Conservation (phyloP, 2,888 invertebrate genomes). For the Sarcophaga variegata region DNA sequence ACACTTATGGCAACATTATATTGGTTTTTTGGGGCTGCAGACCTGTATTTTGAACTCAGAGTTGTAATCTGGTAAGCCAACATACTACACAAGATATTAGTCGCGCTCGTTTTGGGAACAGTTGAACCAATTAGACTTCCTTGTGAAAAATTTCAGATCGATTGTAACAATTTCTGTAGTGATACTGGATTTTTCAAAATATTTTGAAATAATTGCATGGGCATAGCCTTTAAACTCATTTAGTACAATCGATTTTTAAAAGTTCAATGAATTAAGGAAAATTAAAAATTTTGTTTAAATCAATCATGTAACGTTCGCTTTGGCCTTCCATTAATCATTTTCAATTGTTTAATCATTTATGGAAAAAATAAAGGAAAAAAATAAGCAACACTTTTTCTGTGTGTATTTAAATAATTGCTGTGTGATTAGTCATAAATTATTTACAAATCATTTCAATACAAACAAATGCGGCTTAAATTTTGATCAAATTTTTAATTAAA, state of each 20-base stretch:
- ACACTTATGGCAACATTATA: no score
- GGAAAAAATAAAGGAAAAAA: background rate
- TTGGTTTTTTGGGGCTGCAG: no score
- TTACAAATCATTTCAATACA: no score
- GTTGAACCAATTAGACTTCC: no score
- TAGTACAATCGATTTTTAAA: constrained; percentile 5
- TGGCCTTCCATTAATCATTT: constrained; percentile 7
- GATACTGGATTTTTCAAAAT: no score
- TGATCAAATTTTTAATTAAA: no score
- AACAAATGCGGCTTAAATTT: no score
- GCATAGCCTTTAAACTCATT: background rate
- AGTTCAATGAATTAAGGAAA: background rate
- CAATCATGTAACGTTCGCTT: constrained; percentile 47
- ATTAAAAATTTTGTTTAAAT: constrained; percentile 43
- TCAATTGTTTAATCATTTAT: constrained; percentile 6
- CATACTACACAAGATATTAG: background rate
- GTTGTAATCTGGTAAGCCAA: no score
- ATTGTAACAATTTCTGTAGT: no score
- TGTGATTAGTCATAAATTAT: constrained; percentile 26
- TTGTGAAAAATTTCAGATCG: no score
- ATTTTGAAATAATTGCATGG: background rate
- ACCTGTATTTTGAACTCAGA: no score
- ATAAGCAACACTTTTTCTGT: background rate
- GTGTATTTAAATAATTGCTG: constrained; percentile 30
- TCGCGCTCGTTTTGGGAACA: no score